A percentile compares a stretch with the other conserved stretches of the same genome.
Evolutionary conservation across 2,113 vertebrate genomes (phyloP).

Genomic region (Shinisaurus crocodilurus): DNA sequence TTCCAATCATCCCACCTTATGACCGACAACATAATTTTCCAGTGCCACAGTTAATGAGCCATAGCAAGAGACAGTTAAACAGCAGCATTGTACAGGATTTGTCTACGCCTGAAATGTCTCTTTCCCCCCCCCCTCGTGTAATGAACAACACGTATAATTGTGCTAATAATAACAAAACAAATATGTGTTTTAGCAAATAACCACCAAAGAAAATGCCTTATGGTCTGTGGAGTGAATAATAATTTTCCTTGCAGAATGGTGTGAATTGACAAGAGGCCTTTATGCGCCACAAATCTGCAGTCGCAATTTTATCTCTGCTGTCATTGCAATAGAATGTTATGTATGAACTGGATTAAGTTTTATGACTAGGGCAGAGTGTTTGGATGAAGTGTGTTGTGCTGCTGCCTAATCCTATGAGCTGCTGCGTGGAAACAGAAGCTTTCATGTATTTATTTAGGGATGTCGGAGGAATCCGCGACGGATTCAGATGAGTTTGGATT

Average conservation of each 20-base stretch:
- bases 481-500: too few species aligned
- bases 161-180: constrained; percentile 55
- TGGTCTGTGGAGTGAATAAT: constrained; percentile 1
- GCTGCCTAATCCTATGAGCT: not conserved
- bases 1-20: constrained; percentile 2
- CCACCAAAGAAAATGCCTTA: not conserved
- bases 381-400: not conserved
- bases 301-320: not conserved
- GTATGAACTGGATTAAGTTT: constrained; percentile 20
- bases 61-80: constrained; percentile 19
- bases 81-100: constrained; percentile 35
- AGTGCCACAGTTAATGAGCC: constrained; percentile 58
- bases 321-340: constrained; percentile 21
- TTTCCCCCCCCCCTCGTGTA: not conserved
- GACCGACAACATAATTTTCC: constrained; percentile 14
- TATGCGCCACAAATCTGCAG: not conserved
- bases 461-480: too few species aligned
- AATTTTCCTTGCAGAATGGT: not conserved
- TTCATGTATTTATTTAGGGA: not conserved
- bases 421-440: not conserved
- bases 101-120: constrained; percentile 38
- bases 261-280: not conserved
- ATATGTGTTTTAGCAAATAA: constrained; percentile 34
- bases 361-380: constrained; percentile 29
- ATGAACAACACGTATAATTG: constrained; percentile 45